Evolutionary conservation across 35 echinoderm and acorn worm genomes (phyloP), one percentile per base, ranked within the genome.

Genomic region (Anneissia japonica): DNA sequence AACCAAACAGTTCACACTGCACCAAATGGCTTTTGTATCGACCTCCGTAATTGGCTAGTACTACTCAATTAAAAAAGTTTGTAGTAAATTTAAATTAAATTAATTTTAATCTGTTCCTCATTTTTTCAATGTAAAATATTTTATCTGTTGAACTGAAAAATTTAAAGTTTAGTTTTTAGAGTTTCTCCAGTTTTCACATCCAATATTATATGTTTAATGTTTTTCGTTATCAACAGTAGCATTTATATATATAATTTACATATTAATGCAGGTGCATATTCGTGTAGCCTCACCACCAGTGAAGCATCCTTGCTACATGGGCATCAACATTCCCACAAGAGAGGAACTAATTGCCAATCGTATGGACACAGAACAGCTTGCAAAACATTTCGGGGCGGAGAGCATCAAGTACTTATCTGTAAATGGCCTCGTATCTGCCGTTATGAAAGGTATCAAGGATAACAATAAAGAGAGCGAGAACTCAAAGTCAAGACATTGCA

Each of bases 311-410:
- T 98, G 95, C 84, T 98, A 98, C 51, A 98, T 98, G 95, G 95
- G 95, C 82, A 98, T 98, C 84, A 98, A 98, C 83, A 98, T 98
- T 34, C 95, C 95, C 29, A 98, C 95, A n/a, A 85, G 77, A 81
- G 89, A 98, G 72, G 95, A 98, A 78, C 91, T 98, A 0, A 90
- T 98, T 39, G 95, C 95, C 0, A 98, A 98, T 83, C 46, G 77
- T 2, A 46, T 94, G 32, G 82, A 90, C 12, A 64, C 83, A 21
- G 88, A 93, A 19, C 31, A 82, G 6, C 86, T 98, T 0, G 95
- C 95, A 0, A 82, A 82, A 56, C 79, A 98, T 73, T 93, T 98
- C 77, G 92, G 92, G 23, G 95, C 95, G 0, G 89, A 91, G 82
- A 98, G 95, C 39, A 86, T 98, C 34, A 83, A 91, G 1, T 98